Percentiles rank a stretch among this genome's conserved stretches.
Conservation (phyloP, 2,797 vertebrate species). For the Tangara arthus region DNA sequence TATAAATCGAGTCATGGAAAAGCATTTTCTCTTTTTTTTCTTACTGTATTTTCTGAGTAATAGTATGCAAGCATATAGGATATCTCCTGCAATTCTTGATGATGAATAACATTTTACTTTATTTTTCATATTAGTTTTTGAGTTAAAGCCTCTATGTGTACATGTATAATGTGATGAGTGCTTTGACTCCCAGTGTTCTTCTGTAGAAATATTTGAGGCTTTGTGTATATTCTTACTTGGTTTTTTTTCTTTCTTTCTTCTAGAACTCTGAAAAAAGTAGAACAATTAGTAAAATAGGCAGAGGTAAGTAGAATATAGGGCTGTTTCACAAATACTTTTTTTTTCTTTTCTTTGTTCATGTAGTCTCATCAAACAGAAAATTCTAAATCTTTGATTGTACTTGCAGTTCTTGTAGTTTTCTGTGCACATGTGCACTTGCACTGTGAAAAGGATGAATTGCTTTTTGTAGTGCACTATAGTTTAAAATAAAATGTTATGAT, state of each 20-base stretch:
- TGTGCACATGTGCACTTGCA: not conserved
- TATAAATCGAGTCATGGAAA: not conserved
- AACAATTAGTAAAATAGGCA: slow-evolving; percentile 29
- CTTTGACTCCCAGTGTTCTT: not conserved
- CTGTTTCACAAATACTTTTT: not conserved
- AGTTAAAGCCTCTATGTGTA: not conserved
- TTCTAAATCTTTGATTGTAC: not conserved
- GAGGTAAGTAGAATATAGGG: slow-evolving; percentile 62
- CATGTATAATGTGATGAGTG: not conserved
- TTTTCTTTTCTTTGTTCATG: not conserved
- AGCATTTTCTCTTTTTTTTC: not conserved
- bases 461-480: not conserved
- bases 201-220: not conserved
- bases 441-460: not conserved
- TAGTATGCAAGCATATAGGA: not conserved
- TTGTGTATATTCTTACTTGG: not conserved
- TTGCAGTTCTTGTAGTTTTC: not conserved
- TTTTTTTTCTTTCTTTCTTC: not conserved
- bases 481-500: not conserved
- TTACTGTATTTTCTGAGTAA: not conserved
- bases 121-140: not conserved
- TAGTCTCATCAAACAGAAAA: not conserved
- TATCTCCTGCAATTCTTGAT: not conserved
- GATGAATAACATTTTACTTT: not conserved
- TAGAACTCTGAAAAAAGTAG: slow-evolving; percentile 63